Evolutionary conservation across 2,113 vertebrate species (phyloP).

Genomic region (Mastomys natalensis): DNA sequence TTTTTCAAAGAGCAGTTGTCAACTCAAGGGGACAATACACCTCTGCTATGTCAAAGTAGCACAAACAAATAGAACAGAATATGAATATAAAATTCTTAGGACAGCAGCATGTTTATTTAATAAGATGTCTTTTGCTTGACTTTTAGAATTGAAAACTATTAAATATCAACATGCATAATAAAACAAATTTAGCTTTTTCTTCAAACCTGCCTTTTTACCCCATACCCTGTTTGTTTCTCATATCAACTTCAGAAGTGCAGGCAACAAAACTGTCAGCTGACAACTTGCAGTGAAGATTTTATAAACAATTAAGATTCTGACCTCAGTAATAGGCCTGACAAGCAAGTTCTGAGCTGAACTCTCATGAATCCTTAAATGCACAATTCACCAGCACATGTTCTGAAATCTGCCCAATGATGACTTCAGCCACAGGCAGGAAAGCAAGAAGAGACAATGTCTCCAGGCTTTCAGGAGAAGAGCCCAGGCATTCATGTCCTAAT

Average conservation of each 20-base stretch:
- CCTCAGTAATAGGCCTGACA: conserved; percentile 48
- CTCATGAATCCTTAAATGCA: conserved; percentile 70
- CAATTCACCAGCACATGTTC: conserved; percentile 58
- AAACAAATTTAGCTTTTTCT: neutral
- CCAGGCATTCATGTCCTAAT: neutral
- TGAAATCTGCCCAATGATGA: conserved; percentile 47
- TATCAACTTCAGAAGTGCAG: neutral
- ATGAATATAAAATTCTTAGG: neutral
- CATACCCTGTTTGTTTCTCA: neutral
- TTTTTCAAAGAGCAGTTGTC: conserved; percentile 40
- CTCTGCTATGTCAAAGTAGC: conserved; percentile 48
- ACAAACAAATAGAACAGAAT: conserved; percentile 34
- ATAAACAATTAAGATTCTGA: conserved; percentile 66
- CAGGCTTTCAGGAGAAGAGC: conserved; percentile 27
- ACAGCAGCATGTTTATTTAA: conserved; percentile 18
- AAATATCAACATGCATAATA: neutral
- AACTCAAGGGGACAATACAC: neutral
- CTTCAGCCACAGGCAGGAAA: neutral
- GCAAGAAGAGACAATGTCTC: neutral
- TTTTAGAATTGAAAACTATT: conserved; percentile 54
- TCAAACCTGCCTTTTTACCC: neutral
- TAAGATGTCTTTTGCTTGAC: neutral
- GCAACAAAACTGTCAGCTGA: neutral
- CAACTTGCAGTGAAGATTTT: conserved; percentile 38
- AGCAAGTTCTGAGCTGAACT: conserved; percentile 37